Percentiles rank a stretch among this genome's conserved stretches.
phyloP scores from a whole-genome alignment of 2,113 vertebrate genomes.

The Podarcis muralis region DNA sequence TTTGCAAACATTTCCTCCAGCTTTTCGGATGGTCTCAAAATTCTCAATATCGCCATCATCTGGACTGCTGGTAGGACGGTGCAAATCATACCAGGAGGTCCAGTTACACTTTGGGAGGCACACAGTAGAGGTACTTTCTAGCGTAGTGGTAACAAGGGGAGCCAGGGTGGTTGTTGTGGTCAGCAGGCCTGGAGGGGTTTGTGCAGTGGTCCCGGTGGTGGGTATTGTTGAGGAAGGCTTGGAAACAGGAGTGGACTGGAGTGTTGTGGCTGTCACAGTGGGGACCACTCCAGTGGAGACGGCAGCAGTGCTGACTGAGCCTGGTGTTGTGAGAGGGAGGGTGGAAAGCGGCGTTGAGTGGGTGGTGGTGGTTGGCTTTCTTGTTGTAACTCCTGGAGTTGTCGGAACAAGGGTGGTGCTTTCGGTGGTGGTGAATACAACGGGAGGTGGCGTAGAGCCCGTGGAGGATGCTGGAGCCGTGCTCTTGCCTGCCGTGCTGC shows the following conservation, averaged over 20 bases:
- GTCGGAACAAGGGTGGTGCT: too few species aligned
- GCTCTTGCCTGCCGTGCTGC: too few species aligned
- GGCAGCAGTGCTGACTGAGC: not conserved
- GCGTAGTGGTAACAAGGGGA: not conserved
- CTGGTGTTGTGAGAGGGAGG: rapidly evolving
- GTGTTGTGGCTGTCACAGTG: not conserved
- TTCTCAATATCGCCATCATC: too few species aligned
- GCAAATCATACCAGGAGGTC: not conserved
- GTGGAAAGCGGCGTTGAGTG: not conserved
- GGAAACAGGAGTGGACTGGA: not conserved
- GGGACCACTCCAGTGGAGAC: rapidly evolving
- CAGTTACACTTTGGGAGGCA: not conserved
- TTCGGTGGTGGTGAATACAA: too few species aligned
- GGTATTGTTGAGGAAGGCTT: not conserved
- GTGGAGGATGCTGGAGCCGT: too few species aligned
- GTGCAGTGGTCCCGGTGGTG: not conserved
- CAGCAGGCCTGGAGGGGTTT: too few species aligned
- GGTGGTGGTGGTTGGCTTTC: not conserved
- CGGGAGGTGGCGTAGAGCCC: too few species aligned
- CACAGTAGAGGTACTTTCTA: not conserved
- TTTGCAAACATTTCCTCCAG: not conserved
- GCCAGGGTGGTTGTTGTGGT: not conserved
- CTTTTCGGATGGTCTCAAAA: not conserved
- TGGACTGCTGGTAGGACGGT: rapidly evolving
- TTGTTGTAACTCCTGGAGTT: too few species aligned